These are phyloP conservation scores for Rhopalosiphum padi DNA, from an alignment of 1,140 invertebrate species.

Conservation along the genomic window DNA sequence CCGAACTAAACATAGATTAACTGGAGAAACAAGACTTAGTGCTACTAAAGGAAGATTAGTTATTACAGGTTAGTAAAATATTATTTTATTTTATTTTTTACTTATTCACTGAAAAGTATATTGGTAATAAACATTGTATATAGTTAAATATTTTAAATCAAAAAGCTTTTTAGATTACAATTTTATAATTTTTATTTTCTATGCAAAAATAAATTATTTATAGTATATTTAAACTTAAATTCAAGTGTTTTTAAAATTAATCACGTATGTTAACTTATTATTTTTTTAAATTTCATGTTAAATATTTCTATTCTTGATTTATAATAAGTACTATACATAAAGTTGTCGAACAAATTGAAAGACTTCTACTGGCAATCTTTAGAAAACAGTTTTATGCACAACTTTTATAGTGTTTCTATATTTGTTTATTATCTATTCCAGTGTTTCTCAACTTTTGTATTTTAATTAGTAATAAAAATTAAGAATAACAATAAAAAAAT, in stretches of 20 bases:
- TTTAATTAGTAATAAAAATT: too few species aligned
- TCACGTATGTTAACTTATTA: background rate
- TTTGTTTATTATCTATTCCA: too few species aligned
- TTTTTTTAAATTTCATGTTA: background rate
- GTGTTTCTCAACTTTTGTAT: too few species aligned
- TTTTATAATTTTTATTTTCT: background rate
- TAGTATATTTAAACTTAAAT: background rate
- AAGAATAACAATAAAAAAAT: too few species aligned
- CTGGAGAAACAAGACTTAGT: constrained; percentile 90
- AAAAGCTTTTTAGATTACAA: background rate
- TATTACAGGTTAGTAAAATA: constrained; percentile 81
- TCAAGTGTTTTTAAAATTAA: background rate
- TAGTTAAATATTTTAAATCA: background rate
- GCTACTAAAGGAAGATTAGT: constrained; percentile 92
- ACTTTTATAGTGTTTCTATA: background rate
- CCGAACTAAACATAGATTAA: constrained; percentile 90
- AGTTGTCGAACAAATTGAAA: background rate
- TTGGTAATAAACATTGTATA: background rate
- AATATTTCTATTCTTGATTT: background rate
- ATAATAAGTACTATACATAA: background rate
- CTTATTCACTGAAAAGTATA: background rate
- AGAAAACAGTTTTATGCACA: background rate
- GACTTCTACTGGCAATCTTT: background rate
- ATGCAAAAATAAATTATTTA: background rate
- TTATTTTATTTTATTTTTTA: background rate